Evolutionary conservation across 2,888 invertebrate species (phyloP).

Genomic region (Drosophila hawaiiensis): DNA sequence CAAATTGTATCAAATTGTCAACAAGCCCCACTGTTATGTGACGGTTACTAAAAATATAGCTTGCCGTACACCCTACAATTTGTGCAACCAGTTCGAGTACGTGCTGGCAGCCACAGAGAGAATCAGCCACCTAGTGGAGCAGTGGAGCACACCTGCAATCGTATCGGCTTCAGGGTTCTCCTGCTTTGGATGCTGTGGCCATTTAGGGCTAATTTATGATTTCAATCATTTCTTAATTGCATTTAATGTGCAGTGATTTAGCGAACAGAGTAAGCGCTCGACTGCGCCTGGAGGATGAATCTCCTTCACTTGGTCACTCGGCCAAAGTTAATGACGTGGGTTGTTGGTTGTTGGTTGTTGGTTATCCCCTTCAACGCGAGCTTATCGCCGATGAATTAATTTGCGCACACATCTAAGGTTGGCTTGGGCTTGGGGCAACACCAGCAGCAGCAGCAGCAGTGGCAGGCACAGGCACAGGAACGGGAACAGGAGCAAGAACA

Average conservation of each 20-base stretch:
- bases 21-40: slow-evolving; percentile 58
- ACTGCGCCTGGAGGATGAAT: slow-evolving; percentile 16
- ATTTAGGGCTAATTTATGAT: slow-evolving; percentile 79
- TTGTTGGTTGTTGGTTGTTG: neutral
- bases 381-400: slow-evolving; percentile 72
- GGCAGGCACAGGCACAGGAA: neutral
- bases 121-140: slow-evolving; percentile 1
- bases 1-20: slow-evolving; percentile 1
- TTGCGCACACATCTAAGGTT: slow-evolving; percentile 58
- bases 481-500: neutral
- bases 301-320: slow-evolving; percentile 68
- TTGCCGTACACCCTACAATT: slow-evolving; percentile 60
- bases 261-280: slow-evolving; percentile 48
- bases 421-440: slow-evolving; percentile 15
- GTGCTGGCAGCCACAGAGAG: slow-evolving; percentile 43
- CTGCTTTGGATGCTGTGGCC: slow-evolving; percentile 62
- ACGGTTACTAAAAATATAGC: slow-evolving; percentile 68
- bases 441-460: neutral
- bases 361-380: slow-evolving; percentile 7
- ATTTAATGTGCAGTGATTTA: slow-evolving; percentile 79
- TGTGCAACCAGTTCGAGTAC: slow-evolving; percentile 62
- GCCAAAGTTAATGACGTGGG: slow-evolving; percentile 73
- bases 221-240: slow-evolving; percentile 79
- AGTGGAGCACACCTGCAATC: neutral
- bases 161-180: slow-evolving; percentile 1